Conservation (phyloP, 37 sponge, comb jelly and placozoan species). For the Crambe crambe region DNA sequence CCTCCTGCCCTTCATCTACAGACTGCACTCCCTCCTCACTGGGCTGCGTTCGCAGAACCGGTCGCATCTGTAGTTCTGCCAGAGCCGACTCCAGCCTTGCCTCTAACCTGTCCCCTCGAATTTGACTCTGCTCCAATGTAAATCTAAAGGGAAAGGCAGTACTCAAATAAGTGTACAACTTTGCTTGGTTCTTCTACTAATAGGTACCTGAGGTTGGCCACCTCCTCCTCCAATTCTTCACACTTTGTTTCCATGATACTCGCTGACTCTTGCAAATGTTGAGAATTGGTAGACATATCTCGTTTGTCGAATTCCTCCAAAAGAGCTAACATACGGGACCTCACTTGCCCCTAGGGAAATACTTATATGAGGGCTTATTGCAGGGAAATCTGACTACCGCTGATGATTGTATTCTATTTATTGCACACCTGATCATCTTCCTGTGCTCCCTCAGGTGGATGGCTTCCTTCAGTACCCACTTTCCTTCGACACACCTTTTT, state of each 20-base stretch:
- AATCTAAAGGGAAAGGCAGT: conserved; percentile 13
- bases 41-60: neutral
- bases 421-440: no score
- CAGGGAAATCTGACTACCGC: no score
- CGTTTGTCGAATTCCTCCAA: no score
- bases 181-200: no score
- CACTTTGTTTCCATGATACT: neutral
- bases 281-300: no score
- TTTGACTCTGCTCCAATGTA: conserved; percentile 20
- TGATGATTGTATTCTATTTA: no score
- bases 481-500: neutral
- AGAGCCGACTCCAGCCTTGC: conserved; percentile 16
- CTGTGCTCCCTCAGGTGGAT: no score
- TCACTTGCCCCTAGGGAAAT: no score
- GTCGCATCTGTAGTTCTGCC: neutral
- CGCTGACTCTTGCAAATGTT: neutral
- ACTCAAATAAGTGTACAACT: no score
- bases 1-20: neutral
- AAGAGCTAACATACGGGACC: no score
- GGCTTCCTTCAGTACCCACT: no score
- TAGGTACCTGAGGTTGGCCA: conserved; percentile 8
- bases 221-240: conserved; percentile 11
- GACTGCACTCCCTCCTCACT: neutral
- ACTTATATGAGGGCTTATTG: no score
- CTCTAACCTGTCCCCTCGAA: conserved; percentile 39